A percentile compares a stretch with the other conserved stretches of the same genome.
Evolutionary conservation across 2,888 invertebrate species (phyloP).

Genomic region (Melieria crassipennis): DNA sequence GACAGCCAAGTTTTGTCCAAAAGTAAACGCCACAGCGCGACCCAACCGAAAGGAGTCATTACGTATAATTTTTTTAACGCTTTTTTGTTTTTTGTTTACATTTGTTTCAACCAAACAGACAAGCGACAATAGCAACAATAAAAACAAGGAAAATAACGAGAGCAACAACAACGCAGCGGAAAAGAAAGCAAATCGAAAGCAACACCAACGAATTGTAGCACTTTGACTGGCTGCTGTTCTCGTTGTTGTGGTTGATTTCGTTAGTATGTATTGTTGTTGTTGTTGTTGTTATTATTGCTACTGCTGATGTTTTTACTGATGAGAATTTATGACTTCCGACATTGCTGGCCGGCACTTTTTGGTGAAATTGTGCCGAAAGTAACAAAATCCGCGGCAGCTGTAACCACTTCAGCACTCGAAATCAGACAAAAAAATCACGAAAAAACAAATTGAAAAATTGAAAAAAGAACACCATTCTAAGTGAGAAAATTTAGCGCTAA

Average conservation of each 20-base stretch:
- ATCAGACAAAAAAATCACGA: neutral
- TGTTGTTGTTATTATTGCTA: neutral
- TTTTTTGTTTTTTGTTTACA: neutral
- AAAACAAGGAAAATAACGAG: neutral
- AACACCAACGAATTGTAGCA: no score
- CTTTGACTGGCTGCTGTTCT: no score
- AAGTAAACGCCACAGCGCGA: neutral
- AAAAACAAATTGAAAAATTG: no score
- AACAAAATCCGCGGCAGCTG: constrained; percentile 4
- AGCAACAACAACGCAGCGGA: neutral
- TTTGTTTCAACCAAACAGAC: neutral
- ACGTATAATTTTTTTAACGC: neutral
- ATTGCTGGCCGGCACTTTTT: neutral
- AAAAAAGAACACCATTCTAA: neutral
- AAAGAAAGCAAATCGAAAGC: neutral
- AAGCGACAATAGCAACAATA: neutral
- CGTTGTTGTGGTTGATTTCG: no score
- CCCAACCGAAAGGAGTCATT: neutral
- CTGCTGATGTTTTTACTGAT: constrained; percentile 39
- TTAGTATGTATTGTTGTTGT: neutral
- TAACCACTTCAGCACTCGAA: neutral
- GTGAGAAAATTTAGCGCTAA: constrained; percentile 31
- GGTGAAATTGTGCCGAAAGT: neutral
- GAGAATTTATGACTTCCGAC: constrained; percentile 42
- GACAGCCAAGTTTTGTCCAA: neutral